Evolutionary conservation across 2,113 vertebrate genomes (phyloP).

Genomic region (Barbus barbus): DNA sequence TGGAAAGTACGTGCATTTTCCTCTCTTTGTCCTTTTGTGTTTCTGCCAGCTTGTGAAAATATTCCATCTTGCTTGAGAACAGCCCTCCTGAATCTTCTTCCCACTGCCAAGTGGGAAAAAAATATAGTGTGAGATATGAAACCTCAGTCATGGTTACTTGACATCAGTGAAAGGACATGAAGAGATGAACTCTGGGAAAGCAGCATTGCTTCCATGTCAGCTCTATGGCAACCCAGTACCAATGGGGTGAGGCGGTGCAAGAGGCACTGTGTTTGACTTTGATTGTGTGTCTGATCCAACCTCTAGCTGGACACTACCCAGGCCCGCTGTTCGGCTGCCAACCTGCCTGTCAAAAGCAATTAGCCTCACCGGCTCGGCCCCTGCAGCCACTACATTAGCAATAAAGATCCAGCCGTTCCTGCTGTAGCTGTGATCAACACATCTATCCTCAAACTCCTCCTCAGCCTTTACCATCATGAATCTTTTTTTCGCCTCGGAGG

Average conservation of each 20-base stretch:
- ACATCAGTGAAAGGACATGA: conserved; percentile 62
- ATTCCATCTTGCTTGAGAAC: conserved; percentile 18
- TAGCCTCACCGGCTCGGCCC: conserved; percentile 45
- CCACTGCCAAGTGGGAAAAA: conserved; percentile 57
- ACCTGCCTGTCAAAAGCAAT: conserved; percentile 56
- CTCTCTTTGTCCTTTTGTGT: conserved; percentile 54
- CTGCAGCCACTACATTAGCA: conserved; percentile 43
- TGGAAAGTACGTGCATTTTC: conserved; percentile 89
- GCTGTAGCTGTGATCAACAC: conserved; percentile 54
- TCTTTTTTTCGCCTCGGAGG: conserved; percentile 47
- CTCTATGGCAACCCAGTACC: conserved; percentile 34
- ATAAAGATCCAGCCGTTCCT: conserved; percentile 44
- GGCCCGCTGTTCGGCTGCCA: conserved; percentile 51
- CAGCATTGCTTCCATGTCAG: conserved; percentile 21
- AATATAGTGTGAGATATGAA: conserved; percentile 44
- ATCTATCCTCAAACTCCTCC: conserved; percentile 18
- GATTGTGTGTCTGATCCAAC: conserved; percentile 31
- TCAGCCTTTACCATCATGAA: conserved; percentile 54
- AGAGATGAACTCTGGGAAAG: conserved; percentile 63
- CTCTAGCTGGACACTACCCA: conserved; percentile 49
- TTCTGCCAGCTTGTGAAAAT: conserved; percentile 10
- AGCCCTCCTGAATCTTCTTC: not conserved
- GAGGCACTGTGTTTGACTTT: conserved; percentile 21
- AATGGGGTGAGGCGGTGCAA: not conserved
- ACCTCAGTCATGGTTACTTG: conserved; percentile 49